Conservation (phyloP, 2,888 invertebrate genomes). For the Furcula furcula region DNA sequence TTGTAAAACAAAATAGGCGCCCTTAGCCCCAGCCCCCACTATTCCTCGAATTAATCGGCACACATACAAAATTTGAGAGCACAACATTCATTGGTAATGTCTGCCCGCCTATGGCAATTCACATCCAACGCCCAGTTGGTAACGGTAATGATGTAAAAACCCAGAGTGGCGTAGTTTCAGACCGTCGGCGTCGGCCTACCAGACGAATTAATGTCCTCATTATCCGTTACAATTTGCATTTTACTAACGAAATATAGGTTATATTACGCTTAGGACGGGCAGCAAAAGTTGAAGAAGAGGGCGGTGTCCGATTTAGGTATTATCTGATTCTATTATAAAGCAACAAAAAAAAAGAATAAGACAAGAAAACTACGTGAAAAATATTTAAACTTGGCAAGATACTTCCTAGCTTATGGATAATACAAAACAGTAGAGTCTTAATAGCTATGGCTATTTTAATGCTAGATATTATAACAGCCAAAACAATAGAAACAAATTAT, state of each 20-base stretch:
- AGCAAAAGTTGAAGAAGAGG: no score
- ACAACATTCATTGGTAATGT: not conserved
- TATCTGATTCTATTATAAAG: not conserved
- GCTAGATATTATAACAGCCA: no score
- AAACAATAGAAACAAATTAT: no score
- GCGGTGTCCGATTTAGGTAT: not conserved
- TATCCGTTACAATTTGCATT: constrained; percentile 13
- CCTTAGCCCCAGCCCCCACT: not conserved
- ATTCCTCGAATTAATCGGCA: not conserved
- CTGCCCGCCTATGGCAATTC: not conserved
- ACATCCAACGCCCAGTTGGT: constrained; percentile 7
- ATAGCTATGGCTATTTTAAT: no score
- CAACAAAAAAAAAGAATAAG: no score
- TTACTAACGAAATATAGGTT: no score
- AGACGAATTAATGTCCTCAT: constrained; percentile 24
- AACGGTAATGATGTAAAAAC: constrained; percentile 16
- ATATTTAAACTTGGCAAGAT: no score
- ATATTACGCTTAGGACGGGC: no score
- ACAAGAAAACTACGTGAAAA: no score
- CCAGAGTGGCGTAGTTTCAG: constrained; percentile 3
- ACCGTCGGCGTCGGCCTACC: not conserved
- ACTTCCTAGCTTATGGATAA: no score
- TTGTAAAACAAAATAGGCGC: no score
- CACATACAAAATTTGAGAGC: not conserved
- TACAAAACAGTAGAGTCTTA: no score